Conservation (phyloP, 2,113 vertebrate species). For the Pelecanus crispus region DNA sequence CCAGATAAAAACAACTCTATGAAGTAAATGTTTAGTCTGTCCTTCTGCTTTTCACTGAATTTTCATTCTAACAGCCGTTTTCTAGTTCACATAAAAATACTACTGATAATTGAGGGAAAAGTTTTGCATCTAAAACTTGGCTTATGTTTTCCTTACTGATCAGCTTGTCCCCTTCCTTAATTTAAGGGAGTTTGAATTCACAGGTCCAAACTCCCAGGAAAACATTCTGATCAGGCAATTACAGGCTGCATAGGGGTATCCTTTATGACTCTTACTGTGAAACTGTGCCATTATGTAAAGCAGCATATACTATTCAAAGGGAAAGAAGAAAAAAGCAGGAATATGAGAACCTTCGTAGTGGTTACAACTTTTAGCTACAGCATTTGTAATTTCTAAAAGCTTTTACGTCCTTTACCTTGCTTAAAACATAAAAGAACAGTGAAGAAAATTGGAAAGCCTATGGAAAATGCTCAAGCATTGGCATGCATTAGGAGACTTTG, state of each 20-base stretch:
- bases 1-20: constrained; percentile 20
- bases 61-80: background rate
- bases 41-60: background rate
- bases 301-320: background rate
- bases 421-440: background rate
- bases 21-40: constrained; percentile 39
- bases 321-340: background rate
- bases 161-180: background rate
- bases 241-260: background rate
- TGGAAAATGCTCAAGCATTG: background rate
- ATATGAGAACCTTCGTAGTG: background rate
- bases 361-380: background rate
- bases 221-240: background rate
- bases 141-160: background rate
- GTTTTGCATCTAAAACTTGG: background rate
- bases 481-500: background rate
- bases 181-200: background rate
- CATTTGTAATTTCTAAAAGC: background rate
- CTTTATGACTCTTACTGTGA: background rate
- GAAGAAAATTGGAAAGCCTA: background rate
- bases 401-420: background rate
- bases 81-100: background rate
- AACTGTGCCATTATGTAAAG: background rate
- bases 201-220: background rate
- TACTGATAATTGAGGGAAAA: background rate